Evolutionary conservation across 2,888 invertebrate genomes (phyloP).

Genomic region (Chalcis sispes): DNA sequence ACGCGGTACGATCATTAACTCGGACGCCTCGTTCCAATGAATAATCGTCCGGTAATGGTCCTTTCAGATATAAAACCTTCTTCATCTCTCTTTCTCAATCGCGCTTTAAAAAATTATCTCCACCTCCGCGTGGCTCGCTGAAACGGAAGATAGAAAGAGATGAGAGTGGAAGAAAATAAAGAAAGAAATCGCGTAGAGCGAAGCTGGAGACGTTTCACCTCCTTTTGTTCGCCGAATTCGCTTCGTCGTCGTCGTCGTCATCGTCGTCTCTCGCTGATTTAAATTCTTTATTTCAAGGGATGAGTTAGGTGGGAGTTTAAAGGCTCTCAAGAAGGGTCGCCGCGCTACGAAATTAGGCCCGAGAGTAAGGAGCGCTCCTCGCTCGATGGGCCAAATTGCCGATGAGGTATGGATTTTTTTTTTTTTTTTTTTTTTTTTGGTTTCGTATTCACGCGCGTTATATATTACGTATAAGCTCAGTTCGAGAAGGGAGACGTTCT

Average conservation of each 20-base stretch:
- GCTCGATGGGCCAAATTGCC: slow-evolving; percentile 6
- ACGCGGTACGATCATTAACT: too few species aligned
- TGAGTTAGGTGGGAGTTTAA: too few species aligned
- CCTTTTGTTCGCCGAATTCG: slow-evolving; percentile 53
- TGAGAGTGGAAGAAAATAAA: not conserved
- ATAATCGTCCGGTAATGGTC: slow-evolving; percentile 40
- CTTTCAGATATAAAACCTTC: slow-evolving; percentile 1
- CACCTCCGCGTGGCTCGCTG: too few species aligned
- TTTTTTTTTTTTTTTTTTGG: not conserved
- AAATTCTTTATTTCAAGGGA: slow-evolving; percentile 44
- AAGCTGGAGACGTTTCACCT: slow-evolving; percentile 18
- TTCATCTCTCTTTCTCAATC: not conserved
- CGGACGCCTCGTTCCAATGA: slow-evolving; percentile 11
- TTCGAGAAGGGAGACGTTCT: too few species aligned
- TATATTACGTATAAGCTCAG: too few species aligned
- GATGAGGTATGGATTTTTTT: slow-evolving; percentile 52
- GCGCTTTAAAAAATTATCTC: too few species aligned
- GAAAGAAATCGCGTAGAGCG: not conserved
- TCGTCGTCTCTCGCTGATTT: slow-evolving; percentile 30
- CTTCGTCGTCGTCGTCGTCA: too few species aligned
- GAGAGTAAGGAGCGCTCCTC: not conserved
- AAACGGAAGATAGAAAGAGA: not conserved
- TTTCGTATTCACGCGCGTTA: too few species aligned
- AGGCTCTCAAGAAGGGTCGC: slow-evolving; percentile 7
- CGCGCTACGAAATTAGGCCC: slow-evolving; percentile 28